A percentile compares a stretch with the other conserved stretches of the same genome.
phyloP scores from a whole-genome alignment of 2,113 vertebrate species.

The Chlorodrepanis virens region DNA sequence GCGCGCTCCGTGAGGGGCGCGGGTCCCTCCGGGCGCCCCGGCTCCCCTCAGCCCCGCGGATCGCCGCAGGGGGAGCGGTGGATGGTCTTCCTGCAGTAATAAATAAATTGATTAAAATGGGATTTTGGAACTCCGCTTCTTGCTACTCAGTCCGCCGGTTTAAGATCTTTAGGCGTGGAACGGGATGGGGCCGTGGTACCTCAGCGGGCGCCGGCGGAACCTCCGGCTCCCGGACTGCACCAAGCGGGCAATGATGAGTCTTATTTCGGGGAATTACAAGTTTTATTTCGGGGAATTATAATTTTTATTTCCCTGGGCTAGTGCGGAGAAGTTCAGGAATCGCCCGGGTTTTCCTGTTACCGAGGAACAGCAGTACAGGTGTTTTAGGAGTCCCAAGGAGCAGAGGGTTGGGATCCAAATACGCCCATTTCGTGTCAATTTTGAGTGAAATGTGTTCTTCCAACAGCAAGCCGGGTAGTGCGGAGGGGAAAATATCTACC shows the following conservation, averaged over 20 bases:
- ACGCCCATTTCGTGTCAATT: rapidly evolving
- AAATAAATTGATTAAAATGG: not conserved
- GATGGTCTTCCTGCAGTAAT: not conserved
- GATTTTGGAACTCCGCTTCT: rapidly evolving
- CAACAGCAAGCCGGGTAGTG: not conserved
- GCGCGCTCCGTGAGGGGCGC: not conserved
- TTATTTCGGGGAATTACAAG: rapidly evolving
- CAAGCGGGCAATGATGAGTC: rapidly evolving
- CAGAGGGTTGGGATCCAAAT: not conserved
- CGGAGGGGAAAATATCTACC: rapidly evolving
- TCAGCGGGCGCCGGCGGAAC: not conserved
- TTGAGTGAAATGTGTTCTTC: not conserved
- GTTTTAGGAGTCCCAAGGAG: not conserved
- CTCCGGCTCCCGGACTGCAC: not conserved
- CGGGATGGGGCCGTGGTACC: not conserved
- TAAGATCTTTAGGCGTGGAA: not conserved
- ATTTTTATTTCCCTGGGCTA: not conserved
- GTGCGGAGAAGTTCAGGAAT: too few relatives aligned
- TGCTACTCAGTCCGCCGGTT: rapidly evolving
- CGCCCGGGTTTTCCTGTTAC: rapidly evolving
- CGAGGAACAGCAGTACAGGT: rapidly evolving
- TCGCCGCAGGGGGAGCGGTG: not conserved
- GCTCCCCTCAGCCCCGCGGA: not conserved
- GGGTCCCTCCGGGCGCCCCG: not conserved
- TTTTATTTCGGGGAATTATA: rapidly evolving